Conservation (phyloP, 2,797 vertebrate species). For the Arnoldichthys spilopterus region DNA sequence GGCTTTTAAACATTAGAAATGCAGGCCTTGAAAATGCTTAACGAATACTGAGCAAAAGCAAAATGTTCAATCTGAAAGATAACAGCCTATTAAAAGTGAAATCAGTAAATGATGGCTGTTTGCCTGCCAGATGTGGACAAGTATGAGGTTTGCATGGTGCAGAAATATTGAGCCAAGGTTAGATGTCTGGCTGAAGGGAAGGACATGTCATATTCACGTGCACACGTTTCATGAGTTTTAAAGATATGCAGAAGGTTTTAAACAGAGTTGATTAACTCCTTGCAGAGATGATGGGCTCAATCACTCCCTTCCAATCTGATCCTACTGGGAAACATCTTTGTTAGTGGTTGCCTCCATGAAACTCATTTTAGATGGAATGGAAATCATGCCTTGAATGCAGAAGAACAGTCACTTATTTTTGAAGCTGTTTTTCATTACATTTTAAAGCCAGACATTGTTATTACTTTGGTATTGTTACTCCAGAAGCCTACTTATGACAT, state of each 20-base stretch:
- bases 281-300: background rate
- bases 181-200: background rate
- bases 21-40: no score
- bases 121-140: background rate
- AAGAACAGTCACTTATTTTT: background rate
- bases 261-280: conserved; percentile 4
- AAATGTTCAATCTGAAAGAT: no score
- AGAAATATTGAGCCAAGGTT: background rate
- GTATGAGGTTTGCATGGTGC: background rate
- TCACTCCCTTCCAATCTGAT: conserved; percentile 10
- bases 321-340: conserved; percentile 19
- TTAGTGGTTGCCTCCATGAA: background rate
- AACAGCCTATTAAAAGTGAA: background rate
- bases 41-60: no score
- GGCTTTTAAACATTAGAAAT: no score
- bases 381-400: background rate
- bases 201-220: background rate
- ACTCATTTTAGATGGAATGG: background rate
- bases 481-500: no score
- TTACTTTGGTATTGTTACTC: background rate
- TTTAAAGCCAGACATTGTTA: background rate
- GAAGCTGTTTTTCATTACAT: background rate
- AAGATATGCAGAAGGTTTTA: background rate
- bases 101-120: background rate
- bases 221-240: background rate